Evolutionary conservation across 2,888 invertebrate genomes (phyloP), one percentile per base, ranked within the genome.

Genomic region (Amiota communis): DNA sequence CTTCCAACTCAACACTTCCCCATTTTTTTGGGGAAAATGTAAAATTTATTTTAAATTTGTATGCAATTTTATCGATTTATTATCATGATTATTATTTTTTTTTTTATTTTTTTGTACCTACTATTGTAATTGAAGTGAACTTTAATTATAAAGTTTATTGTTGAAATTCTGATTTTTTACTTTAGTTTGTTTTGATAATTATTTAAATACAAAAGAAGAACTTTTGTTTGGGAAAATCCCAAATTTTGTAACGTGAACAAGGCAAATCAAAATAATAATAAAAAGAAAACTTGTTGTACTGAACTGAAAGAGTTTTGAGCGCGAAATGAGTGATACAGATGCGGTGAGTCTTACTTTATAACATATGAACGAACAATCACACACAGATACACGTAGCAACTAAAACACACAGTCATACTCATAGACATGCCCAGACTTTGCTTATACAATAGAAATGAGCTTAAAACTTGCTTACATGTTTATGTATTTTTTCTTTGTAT

Each of bases 301-400:
- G 59, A 15, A 59, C 15, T 59, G 20, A 15, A 51, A 71, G 46
- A 51, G 8, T 61, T 71, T 23, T 70, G 46, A 36, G 64, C 23
- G 56, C 51, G 74, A 75, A 74, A 84, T 84, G 84, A 79, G 84
- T 75, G 84, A 84, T 72, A 78, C 84, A 75, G 84, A 84, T 85
- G 84, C 84, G 84, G 84, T 84, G 77, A 84, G 84, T 84, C 36
- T 36, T 36, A 4, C 36, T 57, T 36, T 69, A 23, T 20, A 13
- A 53, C 10, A 48, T 9, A 65, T 23, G 17, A 36, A 13, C 4
- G 15, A 1, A 10, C 8, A 15, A 8, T 9, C 17, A 59, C 1
- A 20, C 15, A 20, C 59, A 59, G 6, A 20, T 10, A 59, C 59
- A 59, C 59, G 20, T 6, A n/a, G n/a, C 12, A 36, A 59, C 17